These are phyloP conservation scores for Acanthurus leucopareius DNA, from an alignment of 2,797 vertebrate species.

Conservation along the genomic window DNA sequence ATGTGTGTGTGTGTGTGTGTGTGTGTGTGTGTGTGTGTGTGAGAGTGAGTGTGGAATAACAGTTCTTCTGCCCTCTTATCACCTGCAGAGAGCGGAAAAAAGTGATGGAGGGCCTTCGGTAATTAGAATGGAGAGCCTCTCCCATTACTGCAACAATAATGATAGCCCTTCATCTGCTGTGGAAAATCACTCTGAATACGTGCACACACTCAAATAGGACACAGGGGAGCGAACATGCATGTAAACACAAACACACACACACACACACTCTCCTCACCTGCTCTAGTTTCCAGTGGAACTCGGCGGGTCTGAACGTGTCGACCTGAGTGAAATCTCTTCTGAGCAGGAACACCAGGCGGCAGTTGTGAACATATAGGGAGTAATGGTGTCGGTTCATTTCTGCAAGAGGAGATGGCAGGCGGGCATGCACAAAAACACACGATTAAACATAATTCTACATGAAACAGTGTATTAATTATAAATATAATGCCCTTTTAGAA, in stretches of 20 bases:
- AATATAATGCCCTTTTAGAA: not conserved
- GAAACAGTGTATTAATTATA: not conserved
- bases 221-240: constrained; percentile 6
- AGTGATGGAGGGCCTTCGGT: constrained; percentile 66
- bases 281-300: constrained; percentile 99
- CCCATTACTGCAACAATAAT: constrained; percentile 63
- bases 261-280: constrained; percentile 87
- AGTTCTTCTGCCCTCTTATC: constrained; percentile 61
- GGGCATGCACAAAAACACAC: constrained; percentile 7
- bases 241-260: constrained; percentile 1
- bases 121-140: constrained; percentile 79
- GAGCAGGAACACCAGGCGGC: constrained; percentile 95
- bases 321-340: constrained; percentile 94
- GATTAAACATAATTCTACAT: not conserved
- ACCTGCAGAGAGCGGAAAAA: constrained; percentile 54
- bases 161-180: constrained; percentile 61
- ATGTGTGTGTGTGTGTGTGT: constrained; percentile 22
- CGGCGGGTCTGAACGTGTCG: constrained; percentile 94
- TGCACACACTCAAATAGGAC: constrained; percentile 30
- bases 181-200: constrained; percentile 54
- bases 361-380: constrained; percentile 96
- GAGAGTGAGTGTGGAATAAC: constrained; percentile 12
- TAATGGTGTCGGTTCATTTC: constrained; percentile 99
- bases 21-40: constrained; percentile 22
- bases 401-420: constrained; percentile 69